phyloP scores from a whole-genome alignment of 2,113 vertebrate genomes.

The Pyrgilauda ruficollis region DNA sequence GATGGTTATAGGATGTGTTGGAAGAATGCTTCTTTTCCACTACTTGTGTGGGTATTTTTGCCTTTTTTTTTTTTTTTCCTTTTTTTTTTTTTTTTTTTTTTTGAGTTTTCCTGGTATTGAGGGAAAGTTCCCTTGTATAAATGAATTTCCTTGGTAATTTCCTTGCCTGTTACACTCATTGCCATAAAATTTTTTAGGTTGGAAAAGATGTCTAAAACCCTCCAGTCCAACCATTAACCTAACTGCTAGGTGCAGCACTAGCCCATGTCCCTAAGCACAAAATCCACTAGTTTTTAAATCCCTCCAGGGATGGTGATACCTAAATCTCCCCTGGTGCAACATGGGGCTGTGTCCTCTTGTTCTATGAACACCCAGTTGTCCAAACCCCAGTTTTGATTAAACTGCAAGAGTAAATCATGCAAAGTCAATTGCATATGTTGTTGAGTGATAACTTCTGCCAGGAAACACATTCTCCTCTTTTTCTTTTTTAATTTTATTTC shows the following conservation, averaged over 20 bases:
- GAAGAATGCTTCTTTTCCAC: background rate
- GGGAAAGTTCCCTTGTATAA: background rate
- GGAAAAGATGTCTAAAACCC: background rate
- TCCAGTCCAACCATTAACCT: background rate
- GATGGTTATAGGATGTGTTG: background rate
- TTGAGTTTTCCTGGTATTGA: background rate
- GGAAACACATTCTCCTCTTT: background rate
- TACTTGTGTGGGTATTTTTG: background rate
- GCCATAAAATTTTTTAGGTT: background rate
- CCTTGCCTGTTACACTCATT: fast-evolving
- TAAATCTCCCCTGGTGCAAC: background rate
- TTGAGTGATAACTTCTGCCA: background rate
- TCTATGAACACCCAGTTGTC: background rate
- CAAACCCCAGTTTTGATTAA: background rate
- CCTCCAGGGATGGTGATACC: background rate
- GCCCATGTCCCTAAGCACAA: background rate
- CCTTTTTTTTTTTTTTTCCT: background rate
- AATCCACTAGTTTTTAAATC: no score
- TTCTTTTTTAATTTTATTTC: background rate
- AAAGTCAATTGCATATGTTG: background rate
- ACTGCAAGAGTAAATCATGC: fast-evolving
- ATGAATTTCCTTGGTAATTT: background rate
- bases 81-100: background rate
- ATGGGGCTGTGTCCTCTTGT: background rate
- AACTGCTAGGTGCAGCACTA: no score